phyloP scores from a whole-genome alignment of 2,888 invertebrate species.

The Saturnia japonica region DNA sequence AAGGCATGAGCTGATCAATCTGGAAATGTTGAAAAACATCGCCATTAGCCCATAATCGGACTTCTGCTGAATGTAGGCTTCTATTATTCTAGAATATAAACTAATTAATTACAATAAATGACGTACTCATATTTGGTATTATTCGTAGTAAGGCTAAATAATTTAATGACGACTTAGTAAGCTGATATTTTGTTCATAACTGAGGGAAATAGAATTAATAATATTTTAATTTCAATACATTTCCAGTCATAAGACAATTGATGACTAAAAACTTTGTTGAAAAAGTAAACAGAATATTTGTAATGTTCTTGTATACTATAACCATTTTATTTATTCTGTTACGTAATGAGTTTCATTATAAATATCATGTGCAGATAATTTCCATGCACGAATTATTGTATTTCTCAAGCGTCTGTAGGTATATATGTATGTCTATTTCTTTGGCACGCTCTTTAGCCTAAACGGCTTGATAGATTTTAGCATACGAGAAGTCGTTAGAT shows the following conservation, averaged over 20 bases:
- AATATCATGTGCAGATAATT: not conserved
- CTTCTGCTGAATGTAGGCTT: not conserved
- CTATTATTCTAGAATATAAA: not conserved
- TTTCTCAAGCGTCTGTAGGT: too few relatives aligned
- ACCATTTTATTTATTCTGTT: not conserved
- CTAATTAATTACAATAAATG: not conserved
- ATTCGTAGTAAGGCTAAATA: not conserved
- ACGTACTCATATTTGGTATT: not conserved
- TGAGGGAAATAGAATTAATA: not conserved
- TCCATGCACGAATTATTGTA: too few relatives aligned
- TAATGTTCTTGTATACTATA: not conserved
- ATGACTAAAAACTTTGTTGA: not conserved
- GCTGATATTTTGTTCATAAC: not conserved
- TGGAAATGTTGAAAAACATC: slow-evolving; percentile 28
- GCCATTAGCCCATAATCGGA: too few relatives aligned
- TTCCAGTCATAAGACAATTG: not conserved
- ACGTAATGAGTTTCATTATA: not conserved
- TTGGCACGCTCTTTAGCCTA: too few relatives aligned
- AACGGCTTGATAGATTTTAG: too few relatives aligned
- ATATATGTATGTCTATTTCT: too few relatives aligned
- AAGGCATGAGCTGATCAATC: slow-evolving; percentile 90
- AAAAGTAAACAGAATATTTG: not conserved
- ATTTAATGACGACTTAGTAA: not conserved
- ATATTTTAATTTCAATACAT: not conserved
- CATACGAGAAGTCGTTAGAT: too few relatives aligned